phyloP scores from a whole-genome alignment of 2,888 invertebrate species.

The Eueremaeus valkanovi region DNA sequence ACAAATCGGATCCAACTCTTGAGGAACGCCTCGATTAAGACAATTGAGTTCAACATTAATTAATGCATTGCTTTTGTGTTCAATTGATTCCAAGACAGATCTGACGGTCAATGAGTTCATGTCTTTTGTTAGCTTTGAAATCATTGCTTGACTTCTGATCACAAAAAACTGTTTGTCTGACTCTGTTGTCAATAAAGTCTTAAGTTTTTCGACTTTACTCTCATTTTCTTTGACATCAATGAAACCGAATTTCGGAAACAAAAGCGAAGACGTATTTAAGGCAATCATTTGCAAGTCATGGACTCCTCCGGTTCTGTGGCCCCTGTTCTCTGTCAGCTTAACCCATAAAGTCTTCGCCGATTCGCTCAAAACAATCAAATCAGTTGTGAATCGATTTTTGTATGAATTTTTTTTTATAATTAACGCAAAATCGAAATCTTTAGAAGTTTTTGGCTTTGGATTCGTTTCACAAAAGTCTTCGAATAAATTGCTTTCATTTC shows the following conservation, averaged over 20 bases:
- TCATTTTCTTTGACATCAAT: slow-evolving; percentile 27
- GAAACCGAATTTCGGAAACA: slow-evolving; percentile 39
- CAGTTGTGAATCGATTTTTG: slow-evolving; percentile 9
- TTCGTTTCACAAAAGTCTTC: neutral
- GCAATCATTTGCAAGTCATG: slow-evolving; percentile 38
- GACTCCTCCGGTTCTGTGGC: slow-evolving; percentile 40
- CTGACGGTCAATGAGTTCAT: neutral
- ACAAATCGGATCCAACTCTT: slow-evolving; percentile 33
- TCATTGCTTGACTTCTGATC: neutral
- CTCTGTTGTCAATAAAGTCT: neutral
- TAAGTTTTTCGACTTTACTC: neutral
- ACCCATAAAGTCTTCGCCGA: slow-evolving; percentile 38
- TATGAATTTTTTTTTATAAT: neutral
- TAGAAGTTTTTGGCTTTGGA: neutral
- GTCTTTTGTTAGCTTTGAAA: neutral
- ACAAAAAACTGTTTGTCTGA: neutral
- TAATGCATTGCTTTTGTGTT: neutral
- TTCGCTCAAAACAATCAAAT: slow-evolving; percentile 28
- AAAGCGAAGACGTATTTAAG: neutral
- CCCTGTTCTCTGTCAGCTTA: slow-evolving; percentile 29
- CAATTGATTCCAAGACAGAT: neutral
- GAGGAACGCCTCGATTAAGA: slow-evolving; percentile 29
- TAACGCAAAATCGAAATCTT: neutral
- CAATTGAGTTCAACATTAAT: slow-evolving; percentile 32
- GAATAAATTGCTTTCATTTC: neutral